A percentile compares a stretch with the other conserved stretches of the same genome.
Evolutionary conservation across 2,888 invertebrate genomes (phyloP).

Genomic region (Digitonthophagus gazella): DNA sequence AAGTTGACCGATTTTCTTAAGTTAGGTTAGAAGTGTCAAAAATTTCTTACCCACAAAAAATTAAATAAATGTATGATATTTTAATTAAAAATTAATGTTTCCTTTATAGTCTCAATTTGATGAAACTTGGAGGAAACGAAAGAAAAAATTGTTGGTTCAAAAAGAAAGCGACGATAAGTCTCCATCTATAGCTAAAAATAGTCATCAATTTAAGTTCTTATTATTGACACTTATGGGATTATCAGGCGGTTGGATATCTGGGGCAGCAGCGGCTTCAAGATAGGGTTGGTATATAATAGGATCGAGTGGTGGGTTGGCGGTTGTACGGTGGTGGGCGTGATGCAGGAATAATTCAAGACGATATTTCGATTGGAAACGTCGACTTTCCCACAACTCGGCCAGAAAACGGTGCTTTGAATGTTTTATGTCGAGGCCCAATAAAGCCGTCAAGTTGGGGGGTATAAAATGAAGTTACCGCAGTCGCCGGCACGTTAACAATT

Average conservation of each 20-base stretch:
- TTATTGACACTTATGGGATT: constrained; percentile 12
- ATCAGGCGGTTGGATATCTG: not conserved
- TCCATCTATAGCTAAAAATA: constrained; percentile 5
- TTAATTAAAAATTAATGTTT: too few species aligned
- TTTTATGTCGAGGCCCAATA: not conserved
- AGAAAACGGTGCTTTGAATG: not conserved
- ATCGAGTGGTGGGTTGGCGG: not conserved
- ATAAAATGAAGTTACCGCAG: too few species aligned
- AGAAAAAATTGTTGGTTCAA: too few species aligned
- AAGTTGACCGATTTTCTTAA: too few species aligned
- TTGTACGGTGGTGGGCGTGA: not conserved
- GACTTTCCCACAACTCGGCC: not conserved
- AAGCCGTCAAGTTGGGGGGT: too few species aligned
- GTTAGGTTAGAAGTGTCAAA: too few species aligned
- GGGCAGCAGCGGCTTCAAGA: not conserved
- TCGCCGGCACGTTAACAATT: too few species aligned
- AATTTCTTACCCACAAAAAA: too few species aligned
- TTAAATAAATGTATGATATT: too few species aligned
- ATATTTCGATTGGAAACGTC: not conserved
- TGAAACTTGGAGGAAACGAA: too few species aligned
- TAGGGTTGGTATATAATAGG: not conserved
- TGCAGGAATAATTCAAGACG: not conserved
- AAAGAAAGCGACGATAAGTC: not conserved
- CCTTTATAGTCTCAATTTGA: too few species aligned
- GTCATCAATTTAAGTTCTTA: constrained; percentile 11